A percentile compares a stretch with the other conserved stretches of the same genome.
Evolutionary conservation across 2,888 invertebrate genomes (phyloP).

Genomic region (Aleiodes testaceus): DNA sequence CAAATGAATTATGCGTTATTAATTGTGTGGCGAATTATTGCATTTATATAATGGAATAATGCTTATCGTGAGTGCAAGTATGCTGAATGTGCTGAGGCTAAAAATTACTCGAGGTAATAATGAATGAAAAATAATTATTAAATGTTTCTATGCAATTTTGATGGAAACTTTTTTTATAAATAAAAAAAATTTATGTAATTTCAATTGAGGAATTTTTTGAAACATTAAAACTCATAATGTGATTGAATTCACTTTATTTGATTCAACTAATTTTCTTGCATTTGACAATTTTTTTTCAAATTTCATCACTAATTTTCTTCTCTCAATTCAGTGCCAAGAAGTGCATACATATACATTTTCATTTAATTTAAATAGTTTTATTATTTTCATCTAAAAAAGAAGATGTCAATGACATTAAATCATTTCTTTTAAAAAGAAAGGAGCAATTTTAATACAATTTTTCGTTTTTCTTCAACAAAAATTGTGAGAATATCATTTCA

Average conservation of each 20-base stretch:
- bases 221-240: neutral
- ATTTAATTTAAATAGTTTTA: constrained; percentile 30
- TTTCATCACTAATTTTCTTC: neutral
- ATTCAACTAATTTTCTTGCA: constrained; percentile 14
- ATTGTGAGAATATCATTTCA: neutral
- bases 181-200: neutral
- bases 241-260: constrained; percentile 36
- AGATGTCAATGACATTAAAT: neutral
- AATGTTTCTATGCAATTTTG: neutral
- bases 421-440: neutral
- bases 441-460: neutral
- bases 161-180: neutral
- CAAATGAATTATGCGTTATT: neutral
- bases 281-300: constrained; percentile 6
- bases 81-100: constrained; percentile 9
- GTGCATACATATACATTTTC: constrained; percentile 26
- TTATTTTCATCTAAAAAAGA: constrained; percentile 23
- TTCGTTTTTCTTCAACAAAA: neutral
- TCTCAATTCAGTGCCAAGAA: constrained; percentile 32
- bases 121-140: constrained; percentile 1
- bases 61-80: constrained; percentile 1
- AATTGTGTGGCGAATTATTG: neutral
- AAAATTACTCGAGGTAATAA: constrained; percentile 4
- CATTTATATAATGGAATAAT: constrained; percentile 4
- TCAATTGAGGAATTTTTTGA: neutral